Evolutionary conservation across 2,888 invertebrate species (phyloP).

Genomic region (Oxystoma pomonae): DNA sequence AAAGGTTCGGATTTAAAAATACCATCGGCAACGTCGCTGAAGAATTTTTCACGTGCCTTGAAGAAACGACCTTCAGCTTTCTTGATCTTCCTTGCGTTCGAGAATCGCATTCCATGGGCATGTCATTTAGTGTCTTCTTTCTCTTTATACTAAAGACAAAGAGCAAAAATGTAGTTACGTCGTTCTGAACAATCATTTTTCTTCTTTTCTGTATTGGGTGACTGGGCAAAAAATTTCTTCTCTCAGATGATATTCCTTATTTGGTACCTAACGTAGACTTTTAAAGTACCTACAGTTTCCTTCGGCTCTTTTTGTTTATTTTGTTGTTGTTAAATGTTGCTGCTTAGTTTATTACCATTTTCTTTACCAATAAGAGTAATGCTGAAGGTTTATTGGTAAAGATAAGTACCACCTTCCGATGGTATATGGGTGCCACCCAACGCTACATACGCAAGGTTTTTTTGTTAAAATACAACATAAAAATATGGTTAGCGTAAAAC

Average conservation of each 20-base stretch:
- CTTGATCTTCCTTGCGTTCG: background rate
- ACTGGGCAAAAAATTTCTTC: background rate
- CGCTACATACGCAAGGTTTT: too few species aligned
- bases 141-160: too few species aligned
- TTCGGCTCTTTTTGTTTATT: background rate
- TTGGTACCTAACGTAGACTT: background rate
- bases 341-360: background rate
- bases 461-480: too few species aligned
- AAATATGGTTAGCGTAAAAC: too few species aligned
- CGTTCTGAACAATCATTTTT: too few species aligned
- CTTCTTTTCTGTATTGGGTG: background rate
- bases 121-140: background rate
- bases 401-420: background rate
- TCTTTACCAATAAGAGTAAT: background rate
- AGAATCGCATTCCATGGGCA: background rate
- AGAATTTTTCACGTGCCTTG: background rate
- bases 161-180: too few species aligned
- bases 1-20: background rate
- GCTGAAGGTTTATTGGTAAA: background rate
- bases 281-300: too few species aligned
- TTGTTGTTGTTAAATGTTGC: background rate
- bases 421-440: background rate
- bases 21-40: background rate
- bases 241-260: background rate
- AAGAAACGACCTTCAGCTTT: slow-evolving; percentile 1